A percentile compares a stretch with the other conserved stretches of the same genome.
Conservation (phyloP, 2,888 invertebrate genomes). For the Spicauda simplicius region DNA sequence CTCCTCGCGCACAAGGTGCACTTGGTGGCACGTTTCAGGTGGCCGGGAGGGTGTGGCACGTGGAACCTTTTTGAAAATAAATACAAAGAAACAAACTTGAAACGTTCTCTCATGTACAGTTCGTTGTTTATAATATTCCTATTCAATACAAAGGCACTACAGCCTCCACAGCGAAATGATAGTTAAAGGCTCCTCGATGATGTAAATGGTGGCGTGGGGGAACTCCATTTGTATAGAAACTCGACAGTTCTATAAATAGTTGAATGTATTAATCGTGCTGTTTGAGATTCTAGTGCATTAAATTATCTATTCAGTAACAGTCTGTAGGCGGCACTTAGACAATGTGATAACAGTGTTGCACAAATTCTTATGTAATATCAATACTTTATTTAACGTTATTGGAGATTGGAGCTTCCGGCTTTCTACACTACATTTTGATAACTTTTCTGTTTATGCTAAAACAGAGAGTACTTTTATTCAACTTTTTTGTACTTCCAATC, state of each 20-base stretch:
- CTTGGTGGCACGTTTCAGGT: neutral
- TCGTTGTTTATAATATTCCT: neutral
- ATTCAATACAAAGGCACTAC: conserved; percentile 43
- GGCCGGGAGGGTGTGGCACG: neutral
- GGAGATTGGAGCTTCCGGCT: neutral
- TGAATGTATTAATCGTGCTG: conserved; percentile 4
- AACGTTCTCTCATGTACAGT: neutral
- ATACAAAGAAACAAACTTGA: too few species aligned
- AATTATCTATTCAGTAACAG: conserved; percentile 27
- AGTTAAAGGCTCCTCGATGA: conserved; percentile 25
- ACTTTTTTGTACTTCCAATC: too few species aligned
- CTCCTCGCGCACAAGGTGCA: neutral
- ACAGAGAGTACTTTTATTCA: too few species aligned
- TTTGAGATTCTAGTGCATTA: conserved; percentile 19
- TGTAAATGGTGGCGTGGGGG: conserved; percentile 31
- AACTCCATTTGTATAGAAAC: conserved; percentile 32
- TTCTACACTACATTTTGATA: neutral
- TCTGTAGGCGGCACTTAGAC: neutral
- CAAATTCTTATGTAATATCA: neutral
- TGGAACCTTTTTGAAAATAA: too few species aligned
- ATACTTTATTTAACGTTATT: neutral
- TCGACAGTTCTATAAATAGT: conserved; percentile 32
- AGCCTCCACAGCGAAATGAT: conserved; percentile 36
- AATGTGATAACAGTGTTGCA: conserved; percentile 20
- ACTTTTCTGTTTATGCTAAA: too few species aligned